These are phyloP conservation scores for Arion vulgaris DNA, from an alignment of 1,140 invertebrate species.

Conservation along the genomic window DNA sequence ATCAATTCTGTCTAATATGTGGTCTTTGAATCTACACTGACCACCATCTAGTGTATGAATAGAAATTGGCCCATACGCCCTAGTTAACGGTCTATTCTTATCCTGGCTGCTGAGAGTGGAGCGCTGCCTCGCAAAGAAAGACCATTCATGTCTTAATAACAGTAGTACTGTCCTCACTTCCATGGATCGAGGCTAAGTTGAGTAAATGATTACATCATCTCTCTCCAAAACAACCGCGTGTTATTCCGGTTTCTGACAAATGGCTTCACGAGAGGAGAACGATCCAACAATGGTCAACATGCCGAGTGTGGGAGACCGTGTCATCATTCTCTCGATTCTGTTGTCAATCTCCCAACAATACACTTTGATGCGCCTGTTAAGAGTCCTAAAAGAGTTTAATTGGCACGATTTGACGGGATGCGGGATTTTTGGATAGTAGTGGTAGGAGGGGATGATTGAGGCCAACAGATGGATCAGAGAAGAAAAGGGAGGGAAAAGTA, in stretches of 20 bases:
- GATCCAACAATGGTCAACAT: slow-evolving; percentile 6
- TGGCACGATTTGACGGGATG: slow-evolving; percentile 12
- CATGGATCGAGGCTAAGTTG: background rate
- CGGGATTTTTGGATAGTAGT: background rate
- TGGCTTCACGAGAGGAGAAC: background rate
- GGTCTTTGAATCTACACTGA: background rate
- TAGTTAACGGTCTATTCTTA: background rate
- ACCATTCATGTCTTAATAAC: background rate
- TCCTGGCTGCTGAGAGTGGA: background rate
- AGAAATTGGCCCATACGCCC: background rate
- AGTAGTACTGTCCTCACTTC: background rate
- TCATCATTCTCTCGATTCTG: slow-evolving; percentile 9
- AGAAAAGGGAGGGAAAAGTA: background rate
- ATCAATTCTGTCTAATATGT: background rate
- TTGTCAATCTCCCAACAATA: slow-evolving; percentile 7
- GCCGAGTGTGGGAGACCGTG: background rate
- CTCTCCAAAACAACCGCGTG: background rate
- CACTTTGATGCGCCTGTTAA: slow-evolving; percentile 21
- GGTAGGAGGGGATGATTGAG: background rate
- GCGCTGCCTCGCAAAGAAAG: background rate
- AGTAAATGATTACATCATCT: slow-evolving; percentile 18
- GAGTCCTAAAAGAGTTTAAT: background rate
- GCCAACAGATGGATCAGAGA: background rate
- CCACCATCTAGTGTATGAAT: background rate
- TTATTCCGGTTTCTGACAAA: slow-evolving; percentile 4